A percentile compares a stretch with the other conserved stretches of the same genome.
These are phyloP conservation scores for Aradophagus sp. DNA, from an alignment of 1,140 invertebrate genomes.

Conservation along the genomic window DNA sequence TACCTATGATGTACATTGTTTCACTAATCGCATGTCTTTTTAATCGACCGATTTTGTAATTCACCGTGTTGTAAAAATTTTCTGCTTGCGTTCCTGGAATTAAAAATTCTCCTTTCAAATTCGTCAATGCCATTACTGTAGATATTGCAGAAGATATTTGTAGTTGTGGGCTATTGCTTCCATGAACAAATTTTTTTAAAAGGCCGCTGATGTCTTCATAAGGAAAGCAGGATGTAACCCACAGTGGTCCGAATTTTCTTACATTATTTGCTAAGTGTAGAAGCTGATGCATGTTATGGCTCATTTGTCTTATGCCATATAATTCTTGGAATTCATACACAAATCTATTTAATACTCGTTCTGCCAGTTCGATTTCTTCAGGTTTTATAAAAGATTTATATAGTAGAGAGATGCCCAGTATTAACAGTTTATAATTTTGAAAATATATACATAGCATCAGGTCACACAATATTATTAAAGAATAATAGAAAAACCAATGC, in stretches of 20 bases:
- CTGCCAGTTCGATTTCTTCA: not conserved
- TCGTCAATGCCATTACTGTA: not conserved
- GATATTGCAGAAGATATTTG: not conserved
- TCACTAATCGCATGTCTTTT: too few relatives aligned
- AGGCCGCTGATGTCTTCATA: not conserved
- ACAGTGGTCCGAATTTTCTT: conserved; percentile 2
- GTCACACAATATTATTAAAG: too few relatives aligned
- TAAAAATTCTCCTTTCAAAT: too few relatives aligned
- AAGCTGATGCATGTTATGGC: not conserved
- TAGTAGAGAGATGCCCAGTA: not conserved
- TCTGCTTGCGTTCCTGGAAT: too few relatives aligned
- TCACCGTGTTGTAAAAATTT: too few relatives aligned
- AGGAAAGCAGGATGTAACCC: not conserved
- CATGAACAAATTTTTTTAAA: not conserved
- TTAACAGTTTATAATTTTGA: not conserved
- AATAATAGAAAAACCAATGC: not conserved
- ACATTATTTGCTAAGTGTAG: not conserved
- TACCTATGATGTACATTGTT: too few relatives aligned
- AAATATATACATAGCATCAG: not conserved
- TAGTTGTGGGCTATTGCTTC: not conserved
- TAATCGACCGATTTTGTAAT: too few relatives aligned
- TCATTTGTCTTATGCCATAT: not conserved
- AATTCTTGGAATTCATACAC: not conserved
- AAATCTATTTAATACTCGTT: too few relatives aligned
- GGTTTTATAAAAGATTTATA: not conserved